Evolutionary conservation across 2,113 vertebrate species (phyloP).

Genomic region (Campylomormyrus numenius): DNA sequence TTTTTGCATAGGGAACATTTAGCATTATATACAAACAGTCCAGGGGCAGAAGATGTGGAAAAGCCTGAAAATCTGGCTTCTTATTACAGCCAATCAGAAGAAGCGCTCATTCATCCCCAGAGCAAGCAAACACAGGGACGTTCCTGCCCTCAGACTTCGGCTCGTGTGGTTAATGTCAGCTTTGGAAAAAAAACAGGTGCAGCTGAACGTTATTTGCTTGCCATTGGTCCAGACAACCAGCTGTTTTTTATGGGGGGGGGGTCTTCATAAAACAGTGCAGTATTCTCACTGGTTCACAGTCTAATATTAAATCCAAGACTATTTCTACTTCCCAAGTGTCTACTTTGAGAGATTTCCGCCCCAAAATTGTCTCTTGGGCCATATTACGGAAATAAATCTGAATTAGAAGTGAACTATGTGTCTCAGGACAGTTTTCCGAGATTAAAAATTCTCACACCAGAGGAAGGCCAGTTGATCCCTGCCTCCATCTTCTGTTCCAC

Average conservation of each 20-base stretch:
- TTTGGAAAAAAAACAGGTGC: not conserved
- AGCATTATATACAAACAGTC: not conserved
- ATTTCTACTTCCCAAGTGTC: not conserved
- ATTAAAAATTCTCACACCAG: not conserved
- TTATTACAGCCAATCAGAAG: not conserved
- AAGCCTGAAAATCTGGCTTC: not conserved
- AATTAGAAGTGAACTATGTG: not conserved
- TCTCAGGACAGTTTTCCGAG: not conserved
- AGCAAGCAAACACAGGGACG: not conserved
- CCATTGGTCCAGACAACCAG: not conserved
- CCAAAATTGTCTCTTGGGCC: not conserved
- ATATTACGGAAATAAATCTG: not conserved
- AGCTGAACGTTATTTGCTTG: not conserved
- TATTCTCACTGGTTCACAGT: not conserved
- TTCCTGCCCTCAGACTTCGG: not conserved
- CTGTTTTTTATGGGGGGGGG: not conserved
- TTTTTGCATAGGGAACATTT: not conserved
- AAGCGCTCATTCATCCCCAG: not conserved
- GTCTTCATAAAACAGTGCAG: not conserved
- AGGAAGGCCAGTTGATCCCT: not conserved
- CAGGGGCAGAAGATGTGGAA: not conserved
- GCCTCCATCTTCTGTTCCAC: not conserved
- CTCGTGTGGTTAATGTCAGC: not conserved
- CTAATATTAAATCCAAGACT: conserved; percentile 1
- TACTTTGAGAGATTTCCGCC: not conserved